Base-by-base conservation (phyloP, 2,888 invertebrate species). In the Mythimna lalbum region DNA sequence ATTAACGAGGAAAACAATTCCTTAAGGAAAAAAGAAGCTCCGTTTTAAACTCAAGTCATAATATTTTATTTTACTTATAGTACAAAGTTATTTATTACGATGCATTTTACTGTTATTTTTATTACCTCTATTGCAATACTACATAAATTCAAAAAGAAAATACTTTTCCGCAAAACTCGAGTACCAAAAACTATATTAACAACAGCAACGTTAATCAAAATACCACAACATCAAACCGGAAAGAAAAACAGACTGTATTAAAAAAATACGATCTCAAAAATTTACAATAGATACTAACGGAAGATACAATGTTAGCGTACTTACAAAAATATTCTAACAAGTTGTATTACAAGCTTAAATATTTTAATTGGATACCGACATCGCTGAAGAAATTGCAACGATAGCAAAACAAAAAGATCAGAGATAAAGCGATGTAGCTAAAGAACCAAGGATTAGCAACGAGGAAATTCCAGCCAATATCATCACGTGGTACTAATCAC, bases 381-480 rank as follows among this genome's bases (percentile, higher is more conserved):
- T 68, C 23, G 59, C 57, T 67, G 19, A 80, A 75, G 60, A 61
- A 63, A 70, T 61, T 63, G 55, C 60, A 75, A 27, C 53, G 67
- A 73, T 67, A 67, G 59, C 64, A 67, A 61, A 69, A 63, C 59
- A 68, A 61, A 50, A 53, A 67, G 66, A 76, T 84, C 14, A 53
- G 1, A 70, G 78, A 79, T 75, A 59, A 70, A 39, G 33, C 43
- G 47, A 53, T 59, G 62, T 53, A 71, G 55, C 55, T 56, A 69
- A 68, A 72, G 57, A 64, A 53, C 56, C 31, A 59, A 71, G 63
- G 63, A 55, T 67, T 50, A n/a, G 78, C 76, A 82, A 80, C 63
- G 63, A 78, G 73, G 74, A 84, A 83, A 81, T 80, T 75, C 69
- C 70, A 63, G 72, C 63, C 66, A 77, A 80, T 78, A 85, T 82